Percentiles rank a stretch among this genome's conserved stretches.
phyloP scores from a whole-genome alignment of 2,888 invertebrate species.

The Drosophila multiciliata region DNA sequence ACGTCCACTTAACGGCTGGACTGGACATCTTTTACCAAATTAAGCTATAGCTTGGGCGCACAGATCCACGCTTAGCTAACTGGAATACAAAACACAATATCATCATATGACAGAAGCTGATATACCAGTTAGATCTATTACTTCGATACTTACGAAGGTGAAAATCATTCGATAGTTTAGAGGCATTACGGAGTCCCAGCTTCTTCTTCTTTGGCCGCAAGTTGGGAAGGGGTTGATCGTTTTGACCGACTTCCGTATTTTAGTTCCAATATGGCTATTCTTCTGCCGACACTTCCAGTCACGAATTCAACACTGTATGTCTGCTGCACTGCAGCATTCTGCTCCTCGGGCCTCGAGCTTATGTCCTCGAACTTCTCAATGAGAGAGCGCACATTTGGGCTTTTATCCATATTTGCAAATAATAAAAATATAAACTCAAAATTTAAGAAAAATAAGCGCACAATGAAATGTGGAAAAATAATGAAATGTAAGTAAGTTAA shows the following conservation, averaged over 20 bases:
- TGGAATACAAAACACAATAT: neutral
- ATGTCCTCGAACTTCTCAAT: conserved; percentile 35
- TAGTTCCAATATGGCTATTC: conserved; percentile 25
- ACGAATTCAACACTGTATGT: neutral
- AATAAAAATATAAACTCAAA: too few species aligned
- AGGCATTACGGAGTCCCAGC: too few species aligned
- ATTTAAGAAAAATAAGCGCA: too few species aligned
- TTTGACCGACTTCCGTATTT: neutral
- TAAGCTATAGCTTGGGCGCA: conserved; percentile 24
- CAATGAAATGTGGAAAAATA: neutral
- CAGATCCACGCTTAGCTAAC: neutral
- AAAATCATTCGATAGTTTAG: neutral
- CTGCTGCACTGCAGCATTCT: too few species aligned
- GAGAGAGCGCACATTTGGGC: conserved; percentile 12
- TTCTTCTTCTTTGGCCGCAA: neutral
- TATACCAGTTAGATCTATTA: neutral
- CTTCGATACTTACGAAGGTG: neutral
- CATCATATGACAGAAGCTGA: neutral
- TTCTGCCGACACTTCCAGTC: conserved; percentile 16
- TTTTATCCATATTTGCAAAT: neutral
- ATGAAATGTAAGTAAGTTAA: neutral
- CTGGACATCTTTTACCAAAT: conserved; percentile 17
- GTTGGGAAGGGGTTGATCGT: too few species aligned
- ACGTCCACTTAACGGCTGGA: neutral
- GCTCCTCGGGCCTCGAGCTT: neutral